Percentiles rank a stretch among this genome's conserved stretches.
These are phyloP conservation scores for Lampris megalopsis DNA, from an alignment of 2,113 vertebrate genomes.

Conservation along the genomic window DNA sequence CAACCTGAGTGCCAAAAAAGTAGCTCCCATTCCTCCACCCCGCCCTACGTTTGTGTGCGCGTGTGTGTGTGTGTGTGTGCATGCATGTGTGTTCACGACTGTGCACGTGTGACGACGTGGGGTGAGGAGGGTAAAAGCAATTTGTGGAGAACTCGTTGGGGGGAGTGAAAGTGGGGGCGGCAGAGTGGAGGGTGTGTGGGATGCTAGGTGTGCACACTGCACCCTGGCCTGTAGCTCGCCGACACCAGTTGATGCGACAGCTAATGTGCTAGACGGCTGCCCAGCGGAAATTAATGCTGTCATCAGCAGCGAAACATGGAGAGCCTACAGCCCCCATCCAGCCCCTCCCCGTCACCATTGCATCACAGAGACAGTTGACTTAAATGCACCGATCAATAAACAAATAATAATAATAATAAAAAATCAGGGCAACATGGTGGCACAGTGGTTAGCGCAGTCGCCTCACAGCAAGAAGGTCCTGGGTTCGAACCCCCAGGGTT, in stretches of 20 bases:
- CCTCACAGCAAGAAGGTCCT: too few relatives aligned
- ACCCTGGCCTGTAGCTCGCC: constrained; percentile 55
- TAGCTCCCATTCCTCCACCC: constrained; percentile 71
- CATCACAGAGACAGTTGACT: not conserved
- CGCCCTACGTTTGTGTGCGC: constrained; percentile 73
- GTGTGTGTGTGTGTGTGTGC: constrained; percentile 51
- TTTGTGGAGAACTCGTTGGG: constrained; percentile 90
- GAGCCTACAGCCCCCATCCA: constrained; percentile 70
- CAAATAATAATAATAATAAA: too few relatives aligned
- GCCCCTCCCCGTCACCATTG: too few relatives aligned
- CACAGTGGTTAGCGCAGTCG: too few relatives aligned
- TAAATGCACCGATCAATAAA: not conserved
- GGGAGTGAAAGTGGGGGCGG: constrained; percentile 76
- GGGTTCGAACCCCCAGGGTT: too few relatives aligned
- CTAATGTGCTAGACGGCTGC: constrained; percentile 88
- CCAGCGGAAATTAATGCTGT: constrained; percentile 88
- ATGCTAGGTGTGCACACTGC: constrained; percentile 46
- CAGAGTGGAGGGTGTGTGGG: constrained; percentile 38
- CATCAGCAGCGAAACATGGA: constrained; percentile 86
- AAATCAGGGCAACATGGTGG: too few relatives aligned
- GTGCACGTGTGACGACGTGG: constrained; percentile 10
- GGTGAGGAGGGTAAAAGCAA: constrained; percentile 91
- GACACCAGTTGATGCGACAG: constrained; percentile 87
- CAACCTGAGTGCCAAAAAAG: constrained; percentile 76
- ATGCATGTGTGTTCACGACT: constrained; percentile 24